Conservation (phyloP, 1,140 invertebrate species). For the Drosophila parabipectinata region DNA sequence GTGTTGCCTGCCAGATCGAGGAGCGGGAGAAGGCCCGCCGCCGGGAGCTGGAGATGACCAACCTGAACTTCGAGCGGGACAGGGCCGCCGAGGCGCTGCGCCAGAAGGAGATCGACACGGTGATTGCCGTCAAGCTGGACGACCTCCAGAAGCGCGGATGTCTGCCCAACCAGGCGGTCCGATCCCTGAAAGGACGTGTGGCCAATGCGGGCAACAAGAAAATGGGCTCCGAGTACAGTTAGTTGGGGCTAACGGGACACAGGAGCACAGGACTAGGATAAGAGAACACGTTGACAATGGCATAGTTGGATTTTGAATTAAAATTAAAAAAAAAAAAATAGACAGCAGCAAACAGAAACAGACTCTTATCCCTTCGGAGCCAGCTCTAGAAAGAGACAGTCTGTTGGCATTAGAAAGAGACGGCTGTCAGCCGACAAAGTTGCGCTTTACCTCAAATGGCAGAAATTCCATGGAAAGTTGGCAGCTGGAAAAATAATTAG, state of each 20-base stretch:
- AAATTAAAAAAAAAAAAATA: conserved; percentile 37
- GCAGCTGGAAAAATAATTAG: conserved; percentile 27
- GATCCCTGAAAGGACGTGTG: conserved; percentile 54
- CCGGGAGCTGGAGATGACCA: conserved; percentile 47
- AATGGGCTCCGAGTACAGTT: conserved; percentile 33
- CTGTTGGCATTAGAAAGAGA: neutral
- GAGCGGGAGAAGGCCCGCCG: conserved; percentile 55
- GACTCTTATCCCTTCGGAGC: no score
- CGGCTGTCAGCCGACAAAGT: conserved; percentile 24
- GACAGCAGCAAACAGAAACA: neutral
- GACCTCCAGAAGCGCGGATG: conserved; percentile 56
- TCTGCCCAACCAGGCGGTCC: conserved; percentile 34
- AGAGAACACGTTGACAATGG: conserved; percentile 14
- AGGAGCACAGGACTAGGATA: neutral
- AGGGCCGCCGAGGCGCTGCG: conserved; percentile 33
- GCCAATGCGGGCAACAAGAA: conserved; percentile 33
- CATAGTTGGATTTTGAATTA: conserved; percentile 39
- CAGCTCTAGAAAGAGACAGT: neutral
- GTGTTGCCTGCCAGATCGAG: conserved; percentile 62
- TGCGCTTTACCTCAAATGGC: neutral
- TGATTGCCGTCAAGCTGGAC: conserved; percentile 61
- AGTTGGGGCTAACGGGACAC: neutral
- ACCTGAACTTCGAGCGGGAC: conserved; percentile 26
- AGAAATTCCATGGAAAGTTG: conserved; percentile 24
- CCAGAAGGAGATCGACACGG: conserved; percentile 67